phyloP scores from a whole-genome alignment of 2,888 invertebrate species.

The Biston betularia region DNA sequence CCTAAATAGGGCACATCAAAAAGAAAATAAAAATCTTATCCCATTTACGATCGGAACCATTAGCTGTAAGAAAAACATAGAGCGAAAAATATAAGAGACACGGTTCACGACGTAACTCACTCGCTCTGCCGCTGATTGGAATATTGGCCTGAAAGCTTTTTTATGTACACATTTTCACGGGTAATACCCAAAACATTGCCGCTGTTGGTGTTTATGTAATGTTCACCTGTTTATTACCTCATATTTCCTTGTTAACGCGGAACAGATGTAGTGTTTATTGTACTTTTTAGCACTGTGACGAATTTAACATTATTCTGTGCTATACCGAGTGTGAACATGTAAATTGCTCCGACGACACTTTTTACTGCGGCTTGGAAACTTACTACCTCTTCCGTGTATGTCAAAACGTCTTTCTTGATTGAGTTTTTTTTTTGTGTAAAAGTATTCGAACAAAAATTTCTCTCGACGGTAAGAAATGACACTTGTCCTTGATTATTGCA shows the following conservation, averaged over 20 bases:
- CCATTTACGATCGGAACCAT: conserved; percentile 71
- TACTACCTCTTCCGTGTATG: not conserved
- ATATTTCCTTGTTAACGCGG: conserved; percentile 46
- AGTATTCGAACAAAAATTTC: too few relatives aligned
- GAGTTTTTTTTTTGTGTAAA: too few relatives aligned
- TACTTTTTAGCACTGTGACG: conserved; percentile 39
- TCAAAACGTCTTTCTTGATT: not conserved
- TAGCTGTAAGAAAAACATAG: conserved; percentile 68
- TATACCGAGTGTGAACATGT: conserved; percentile 10
- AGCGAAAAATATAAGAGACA: conserved; percentile 65
- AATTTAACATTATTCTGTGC: conserved; percentile 27
- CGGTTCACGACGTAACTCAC: conserved; percentile 63
- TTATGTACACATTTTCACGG: conserved; percentile 67
- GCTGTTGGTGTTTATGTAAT: conserved; percentile 53
- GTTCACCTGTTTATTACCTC: conserved; percentile 56
- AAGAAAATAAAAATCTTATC: conserved; percentile 72
- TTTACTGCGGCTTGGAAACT: not conserved
- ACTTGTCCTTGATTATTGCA: too few relatives aligned
- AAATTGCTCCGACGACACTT: not conserved
- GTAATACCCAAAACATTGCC: conserved; percentile 61
- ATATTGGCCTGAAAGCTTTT: conserved; percentile 72
- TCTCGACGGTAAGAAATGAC: too few relatives aligned
- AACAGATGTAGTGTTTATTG: conserved; percentile 43
- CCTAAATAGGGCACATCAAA: conserved; percentile 70
- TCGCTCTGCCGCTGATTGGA: conserved; percentile 66